Percentiles rank a stretch among this genome's conserved stretches.
Conservation (phyloP, 2,113 vertebrate genomes). For the Balaenoptera acutorostrata region DNA sequence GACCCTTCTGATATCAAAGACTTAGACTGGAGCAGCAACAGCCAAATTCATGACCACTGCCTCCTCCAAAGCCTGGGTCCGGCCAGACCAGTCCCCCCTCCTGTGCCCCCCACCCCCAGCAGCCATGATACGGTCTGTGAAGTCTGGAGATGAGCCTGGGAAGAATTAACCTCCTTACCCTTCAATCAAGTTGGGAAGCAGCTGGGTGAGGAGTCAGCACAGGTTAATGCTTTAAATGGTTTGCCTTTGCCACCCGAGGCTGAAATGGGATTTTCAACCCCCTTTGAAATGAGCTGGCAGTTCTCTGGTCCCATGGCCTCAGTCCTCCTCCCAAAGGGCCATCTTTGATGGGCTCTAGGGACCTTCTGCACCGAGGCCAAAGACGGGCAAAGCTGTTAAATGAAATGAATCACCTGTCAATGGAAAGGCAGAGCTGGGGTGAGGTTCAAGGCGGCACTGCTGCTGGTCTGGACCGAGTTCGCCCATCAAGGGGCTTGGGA, state of each 20-base stretch:
- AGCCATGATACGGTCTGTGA: conserved; percentile 20
- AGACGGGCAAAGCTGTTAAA: background rate
- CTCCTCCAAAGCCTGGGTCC: background rate
- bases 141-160: conserved; percentile 35
- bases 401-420: background rate
- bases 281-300: background rate
- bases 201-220: conserved; percentile 32
- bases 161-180: conserved; percentile 58
- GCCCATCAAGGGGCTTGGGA: background rate
- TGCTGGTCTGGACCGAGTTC: background rate
- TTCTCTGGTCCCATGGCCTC: background rate
- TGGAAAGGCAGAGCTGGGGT: background rate
- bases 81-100: background rate
- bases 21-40: background rate
- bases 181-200: conserved; percentile 49
- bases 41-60: background rate
- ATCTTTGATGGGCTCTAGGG: background rate
- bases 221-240: conserved; percentile 50
- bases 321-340: background rate
- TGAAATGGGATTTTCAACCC: conserved; percentile 9
- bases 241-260: conserved; percentile 3
- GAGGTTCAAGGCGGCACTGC: background rate
- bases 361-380: background rate
- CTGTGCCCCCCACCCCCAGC: background rate
- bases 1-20: background rate